These are phyloP conservation scores for Microctonus aethiopoides DNA, from an alignment of 2,888 invertebrate genomes.

Conservation along the genomic window DNA sequence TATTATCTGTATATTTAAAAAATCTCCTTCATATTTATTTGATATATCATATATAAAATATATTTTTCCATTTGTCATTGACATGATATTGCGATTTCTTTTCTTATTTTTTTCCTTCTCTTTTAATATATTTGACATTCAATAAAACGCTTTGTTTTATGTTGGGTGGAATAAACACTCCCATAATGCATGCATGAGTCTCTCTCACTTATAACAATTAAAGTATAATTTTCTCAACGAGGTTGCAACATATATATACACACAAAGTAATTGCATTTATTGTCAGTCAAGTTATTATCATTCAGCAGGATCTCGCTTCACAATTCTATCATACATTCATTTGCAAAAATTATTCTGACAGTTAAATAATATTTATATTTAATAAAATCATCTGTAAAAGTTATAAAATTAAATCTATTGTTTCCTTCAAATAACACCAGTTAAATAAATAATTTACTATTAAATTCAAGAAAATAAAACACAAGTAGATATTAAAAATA, in stretches of 20 bases:
- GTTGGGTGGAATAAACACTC: not conserved
- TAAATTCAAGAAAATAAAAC: too few relatives aligned
- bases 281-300: conserved; percentile 30
- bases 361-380: not conserved
- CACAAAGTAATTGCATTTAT: conserved; percentile 29
- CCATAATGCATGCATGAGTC: not conserved
- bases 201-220: conserved; percentile 15
- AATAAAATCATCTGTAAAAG: not conserved
- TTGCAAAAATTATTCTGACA: not conserved
- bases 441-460: too few relatives aligned
- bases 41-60: too few relatives aligned
- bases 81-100: not conserved
- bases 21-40: too few relatives aligned
- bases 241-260: conserved; percentile 20
- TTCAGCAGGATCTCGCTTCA: conserved; percentile 13
- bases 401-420: not conserved
- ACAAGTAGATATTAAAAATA: too few relatives aligned
- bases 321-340: not conserved
- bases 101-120: not conserved
- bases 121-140: not conserved
- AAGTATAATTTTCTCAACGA: conserved; percentile 26
- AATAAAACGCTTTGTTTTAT: not conserved
- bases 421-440: too few relatives aligned
- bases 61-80: not conserved
- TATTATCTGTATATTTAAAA: too few relatives aligned